These are phyloP conservation scores for Styela plicata DNA, from an alignment of 23 tunicate genomes.

Conservation along the genomic window DNA sequence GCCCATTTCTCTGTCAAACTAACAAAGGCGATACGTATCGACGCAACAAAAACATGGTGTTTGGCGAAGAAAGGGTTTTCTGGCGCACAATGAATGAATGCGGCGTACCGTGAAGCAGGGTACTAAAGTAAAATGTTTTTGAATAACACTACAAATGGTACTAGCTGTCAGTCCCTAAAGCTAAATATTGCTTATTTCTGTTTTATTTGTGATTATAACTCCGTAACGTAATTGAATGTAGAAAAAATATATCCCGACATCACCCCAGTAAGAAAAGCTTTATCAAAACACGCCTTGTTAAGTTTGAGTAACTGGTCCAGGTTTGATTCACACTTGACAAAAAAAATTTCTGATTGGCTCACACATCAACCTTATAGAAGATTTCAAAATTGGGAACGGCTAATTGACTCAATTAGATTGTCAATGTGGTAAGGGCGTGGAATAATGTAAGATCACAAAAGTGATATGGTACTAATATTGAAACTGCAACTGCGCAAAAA, in stretches of 20 bases:
- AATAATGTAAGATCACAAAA: not conserved
- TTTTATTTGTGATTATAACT: too few relatives aligned
- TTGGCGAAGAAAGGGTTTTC: not conserved
- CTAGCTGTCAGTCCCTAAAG: too few relatives aligned
- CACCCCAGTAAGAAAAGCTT: too few relatives aligned
- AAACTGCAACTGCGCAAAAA: too few relatives aligned
- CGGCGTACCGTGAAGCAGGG: not conserved
- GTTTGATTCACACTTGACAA: too few relatives aligned
- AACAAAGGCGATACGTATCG: not conserved
- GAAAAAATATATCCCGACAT: too few relatives aligned
- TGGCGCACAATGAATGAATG: not conserved
- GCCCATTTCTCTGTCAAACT: not conserved
- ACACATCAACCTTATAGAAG: too few relatives aligned
- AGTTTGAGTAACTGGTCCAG: too few relatives aligned
- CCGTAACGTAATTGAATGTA: too few relatives aligned
- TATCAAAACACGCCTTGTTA: too few relatives aligned
- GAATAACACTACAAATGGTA: not conserved
- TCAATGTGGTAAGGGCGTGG: not conserved
- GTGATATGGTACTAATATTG: not conserved
- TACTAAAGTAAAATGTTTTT: not conserved
- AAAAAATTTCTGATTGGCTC: too few relatives aligned
- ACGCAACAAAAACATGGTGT: not conserved
- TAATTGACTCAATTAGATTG: not conserved
- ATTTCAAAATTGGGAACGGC: not conserved
- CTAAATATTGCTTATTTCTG: too few relatives aligned